Base-by-base conservation (phyloP, 2,113 vertebrate genomes). In the Galemys pyrenaicus region DNA sequence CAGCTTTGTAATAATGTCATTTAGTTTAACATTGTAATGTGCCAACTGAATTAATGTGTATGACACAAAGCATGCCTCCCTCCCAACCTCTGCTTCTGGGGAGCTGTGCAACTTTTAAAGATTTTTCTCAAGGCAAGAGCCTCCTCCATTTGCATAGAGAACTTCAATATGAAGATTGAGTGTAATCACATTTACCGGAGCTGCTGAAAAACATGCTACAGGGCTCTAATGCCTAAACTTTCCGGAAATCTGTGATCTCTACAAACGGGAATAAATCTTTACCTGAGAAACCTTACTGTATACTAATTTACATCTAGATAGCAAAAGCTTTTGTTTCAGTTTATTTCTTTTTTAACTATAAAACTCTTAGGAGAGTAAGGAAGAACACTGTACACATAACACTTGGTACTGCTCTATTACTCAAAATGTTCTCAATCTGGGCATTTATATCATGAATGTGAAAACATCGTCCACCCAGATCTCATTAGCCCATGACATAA, bases 1-100 rank as follows among this genome's bases (percentile, higher is more conserved):
- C 98, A 98, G 96, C 98, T 98, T 98, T 99, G 99, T 99, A 99
- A 99, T 99, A 99, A 99, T 99, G 99, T 99, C 99, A 99, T 99
- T 99, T 99, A 99, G 99, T 99, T 99, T 98, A 98, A 98, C 99
- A 99, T 99, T 98, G 98, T 99, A 99, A 99, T 98, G 98, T 99
- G 99, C 99, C 99, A 98, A 97, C 98, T 98, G 98, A 99, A 99
- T 99, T 99, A 99, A 99, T 99, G 98, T 83, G 96, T 97, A 97
- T 98, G 98, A 98, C 98, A 99, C 98, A 98, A 97, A 98, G 98
- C 99, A 97, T 98, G 97, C 99, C 98, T 98, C 97, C 98, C 98
- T 98, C 98, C 98, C 98, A 97, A 98, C 98, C 97, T 97, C 98
- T 97, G 98, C 98, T 98, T 98, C 97, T 97, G 98, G 98, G 98